Percentiles rank a stretch among this genome's conserved stretches.
These are phyloP conservation scores for Marcusenius ussheri DNA, from an alignment of 2,113 vertebrate genomes.

Conservation along the genomic window DNA sequence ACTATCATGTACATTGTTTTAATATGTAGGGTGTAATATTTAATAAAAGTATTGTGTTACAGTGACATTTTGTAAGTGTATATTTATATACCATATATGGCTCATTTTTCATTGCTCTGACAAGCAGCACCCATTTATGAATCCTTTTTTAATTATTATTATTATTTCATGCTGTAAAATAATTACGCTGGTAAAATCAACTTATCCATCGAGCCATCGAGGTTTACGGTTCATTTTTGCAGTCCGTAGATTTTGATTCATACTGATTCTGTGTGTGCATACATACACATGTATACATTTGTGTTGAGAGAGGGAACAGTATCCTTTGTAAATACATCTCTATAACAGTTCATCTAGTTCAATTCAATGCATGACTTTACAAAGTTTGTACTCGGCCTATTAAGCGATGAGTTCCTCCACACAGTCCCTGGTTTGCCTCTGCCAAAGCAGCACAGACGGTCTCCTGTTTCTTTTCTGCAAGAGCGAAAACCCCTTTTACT, in stretches of 20 bases:
- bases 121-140: neutral
- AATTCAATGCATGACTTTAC: neutral
- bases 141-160: neutral
- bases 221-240: neutral
- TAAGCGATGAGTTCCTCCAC: neutral
- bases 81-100: constrained; percentile 14
- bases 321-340: neutral
- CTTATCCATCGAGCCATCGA: neutral
- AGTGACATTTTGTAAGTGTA: constrained; percentile 22
- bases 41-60: constrained; percentile 21
- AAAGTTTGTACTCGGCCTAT: neutral
- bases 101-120: neutral
- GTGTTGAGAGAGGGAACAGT: neutral
- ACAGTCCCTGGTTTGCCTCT: neutral
- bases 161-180: neutral
- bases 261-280: neutral
- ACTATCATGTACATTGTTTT: constrained; percentile 13
- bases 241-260: neutral
- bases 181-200: neutral
- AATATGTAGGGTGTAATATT: constrained; percentile 22
- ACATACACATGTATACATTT: neutral
- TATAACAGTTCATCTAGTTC: neutral
- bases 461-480: neutral
- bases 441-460: neutral
- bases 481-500: neutral